These are phyloP conservation scores for Callyntrura guangdongensis DNA, from an alignment of 2,888 invertebrate genomes.

Conservation along the genomic window DNA sequence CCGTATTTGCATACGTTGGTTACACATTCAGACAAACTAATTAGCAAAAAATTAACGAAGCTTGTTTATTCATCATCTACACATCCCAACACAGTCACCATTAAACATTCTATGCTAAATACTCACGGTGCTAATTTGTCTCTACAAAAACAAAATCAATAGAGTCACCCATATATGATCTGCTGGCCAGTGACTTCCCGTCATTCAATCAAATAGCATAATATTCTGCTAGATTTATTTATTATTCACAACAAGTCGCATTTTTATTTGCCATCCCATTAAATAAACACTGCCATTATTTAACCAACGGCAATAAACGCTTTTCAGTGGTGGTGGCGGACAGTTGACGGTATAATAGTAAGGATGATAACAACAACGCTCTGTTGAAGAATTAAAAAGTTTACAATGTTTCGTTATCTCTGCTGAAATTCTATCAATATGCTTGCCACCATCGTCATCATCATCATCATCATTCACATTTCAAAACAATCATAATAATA, in stretches of 20 bases:
- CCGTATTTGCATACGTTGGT: neutral
- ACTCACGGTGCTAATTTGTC: constrained; percentile 41
- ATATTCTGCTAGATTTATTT: no score
- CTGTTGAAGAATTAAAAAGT: neutral
- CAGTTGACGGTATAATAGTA: no score
- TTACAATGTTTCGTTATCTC: neutral
- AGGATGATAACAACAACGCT: no score
- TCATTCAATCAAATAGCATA: constrained; percentile 23
- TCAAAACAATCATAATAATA: constrained; percentile 58
- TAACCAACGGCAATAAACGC: constrained; percentile 5
- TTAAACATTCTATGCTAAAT: constrained; percentile 23
- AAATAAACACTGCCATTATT: constrained; percentile 38
- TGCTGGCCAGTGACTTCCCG: neutral
- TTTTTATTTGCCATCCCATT: constrained; percentile 27
- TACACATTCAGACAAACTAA: constrained; percentile 18
- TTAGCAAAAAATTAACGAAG: constrained; percentile 3
- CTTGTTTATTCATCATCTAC: neutral
- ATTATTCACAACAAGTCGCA: constrained; percentile 19
- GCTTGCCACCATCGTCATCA: constrained; percentile 9
- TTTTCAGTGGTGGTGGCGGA: neutral
- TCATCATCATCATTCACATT: constrained; percentile 17
- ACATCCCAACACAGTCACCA: neutral
- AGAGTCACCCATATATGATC: neutral
- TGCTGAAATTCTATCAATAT: constrained; percentile 26
- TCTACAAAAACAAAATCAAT: constrained; percentile 17